Evolutionary conservation across 1,140 invertebrate genomes (phyloP).

Genomic region (Palaemon carinicauda): DNA sequence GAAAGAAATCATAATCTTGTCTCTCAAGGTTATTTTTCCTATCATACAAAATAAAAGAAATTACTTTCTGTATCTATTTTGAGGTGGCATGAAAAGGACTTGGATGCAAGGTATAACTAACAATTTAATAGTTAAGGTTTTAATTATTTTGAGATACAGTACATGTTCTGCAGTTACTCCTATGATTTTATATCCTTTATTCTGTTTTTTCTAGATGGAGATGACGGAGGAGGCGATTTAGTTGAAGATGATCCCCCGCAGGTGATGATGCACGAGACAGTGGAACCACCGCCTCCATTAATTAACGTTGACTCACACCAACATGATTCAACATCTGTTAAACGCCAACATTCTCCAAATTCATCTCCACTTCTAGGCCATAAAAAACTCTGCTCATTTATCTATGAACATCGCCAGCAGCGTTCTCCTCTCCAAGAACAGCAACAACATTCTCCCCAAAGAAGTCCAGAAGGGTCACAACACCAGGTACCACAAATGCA

Average conservation of each 20-base stretch:
- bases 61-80: too few species aligned
- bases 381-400: conserved; percentile 36
- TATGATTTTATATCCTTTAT: too few species aligned
- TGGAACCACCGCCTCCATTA: conserved; percentile 39
- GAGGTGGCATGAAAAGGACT: too few species aligned
- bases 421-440: neutral
- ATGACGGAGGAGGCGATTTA: neutral
- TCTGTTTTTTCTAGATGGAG: neutral
- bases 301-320: conserved; percentile 6
- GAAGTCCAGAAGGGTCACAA: neutral
- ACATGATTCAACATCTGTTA: neutral
- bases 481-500: neutral
- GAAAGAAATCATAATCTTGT: too few species aligned
- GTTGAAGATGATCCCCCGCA: conserved; percentile 15
- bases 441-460: neutral
- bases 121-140: too few species aligned
- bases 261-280: conserved; percentile 35
- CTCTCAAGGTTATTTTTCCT: too few species aligned
- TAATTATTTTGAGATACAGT: too few species aligned
- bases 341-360: conserved; percentile 24
- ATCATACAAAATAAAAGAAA: too few species aligned
- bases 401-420: neutral
- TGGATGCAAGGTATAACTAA: too few species aligned
- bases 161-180: too few species aligned
- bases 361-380: conserved; percentile 39